These are phyloP conservation scores for Tarsius wallacei DNA, from an alignment of 2,797 vertebrate species.

Conservation along the genomic window DNA sequence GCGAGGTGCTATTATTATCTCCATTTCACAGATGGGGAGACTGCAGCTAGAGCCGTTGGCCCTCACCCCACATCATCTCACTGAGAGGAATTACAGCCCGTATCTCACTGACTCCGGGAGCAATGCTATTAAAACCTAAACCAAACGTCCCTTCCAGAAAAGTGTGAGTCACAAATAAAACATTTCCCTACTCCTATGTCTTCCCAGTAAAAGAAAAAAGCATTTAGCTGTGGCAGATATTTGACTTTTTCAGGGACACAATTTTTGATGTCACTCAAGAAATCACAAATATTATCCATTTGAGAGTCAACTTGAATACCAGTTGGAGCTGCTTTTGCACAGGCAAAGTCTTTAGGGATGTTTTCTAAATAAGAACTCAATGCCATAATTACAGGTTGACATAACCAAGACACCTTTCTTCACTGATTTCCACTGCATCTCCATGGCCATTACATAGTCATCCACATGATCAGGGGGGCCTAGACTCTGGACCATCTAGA, in stretches of 20 bases:
- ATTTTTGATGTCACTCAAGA: not conserved
- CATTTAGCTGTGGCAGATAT: not conserved
- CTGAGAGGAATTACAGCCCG: not conserved
- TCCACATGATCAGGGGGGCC: not conserved
- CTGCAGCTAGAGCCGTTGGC: not conserved
- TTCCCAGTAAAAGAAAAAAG: not conserved
- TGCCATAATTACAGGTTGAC: rapidly evolving
- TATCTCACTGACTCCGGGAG: not conserved
- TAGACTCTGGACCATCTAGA: not conserved
- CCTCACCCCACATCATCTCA: rapidly evolving
- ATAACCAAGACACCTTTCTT: rapidly evolving
- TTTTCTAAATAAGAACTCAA: not conserved
- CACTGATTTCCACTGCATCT: rapidly evolving
- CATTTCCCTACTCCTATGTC: not conserved
- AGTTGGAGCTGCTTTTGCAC: not conserved
- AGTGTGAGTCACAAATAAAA: not conserved
- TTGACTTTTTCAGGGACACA: not conserved
- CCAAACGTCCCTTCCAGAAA: not conserved
- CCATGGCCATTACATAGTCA: rapidly evolving
- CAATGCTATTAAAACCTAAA: not conserved
- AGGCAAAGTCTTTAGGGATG: not conserved
- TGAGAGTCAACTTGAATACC: no score
- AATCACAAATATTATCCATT: not conserved
- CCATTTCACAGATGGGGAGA: no score
- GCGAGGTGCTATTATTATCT: not conserved